Percentiles rank a stretch among this genome's conserved stretches.
These are phyloP conservation scores for Aphis gossypii DNA, from an alignment of 1,140 invertebrate genomes.

Conservation along the genomic window DNA sequence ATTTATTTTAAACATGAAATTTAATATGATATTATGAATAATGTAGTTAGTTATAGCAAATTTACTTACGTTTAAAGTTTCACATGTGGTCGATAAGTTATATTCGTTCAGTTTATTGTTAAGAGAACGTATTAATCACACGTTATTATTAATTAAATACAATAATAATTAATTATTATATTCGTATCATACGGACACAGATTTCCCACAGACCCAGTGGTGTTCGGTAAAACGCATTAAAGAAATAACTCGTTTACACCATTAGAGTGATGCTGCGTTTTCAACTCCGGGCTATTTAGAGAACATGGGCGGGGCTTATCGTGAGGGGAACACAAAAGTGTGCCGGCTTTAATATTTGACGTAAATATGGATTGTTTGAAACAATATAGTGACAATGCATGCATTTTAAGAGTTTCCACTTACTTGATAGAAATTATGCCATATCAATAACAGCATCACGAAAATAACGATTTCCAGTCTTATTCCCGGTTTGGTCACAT, in stretches of 20 bases:
- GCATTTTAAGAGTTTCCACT: neutral
- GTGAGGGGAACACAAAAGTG: constrained; percentile 26
- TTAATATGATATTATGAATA: neutral
- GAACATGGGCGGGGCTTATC: constrained; percentile 48
- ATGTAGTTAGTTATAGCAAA: neutral
- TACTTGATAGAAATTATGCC: constrained; percentile 44
- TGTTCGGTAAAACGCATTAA: constrained; percentile 10
- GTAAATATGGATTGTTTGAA: constrained; percentile 26
- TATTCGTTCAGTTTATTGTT: neutral
- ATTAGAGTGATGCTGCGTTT: neutral
- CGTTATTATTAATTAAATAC: neutral
- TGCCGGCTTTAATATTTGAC: neutral
- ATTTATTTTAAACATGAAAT: neutral
- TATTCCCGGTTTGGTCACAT: neutral
- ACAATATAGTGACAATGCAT: neutral
- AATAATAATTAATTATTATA: neutral
- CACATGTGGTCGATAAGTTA: neutral
- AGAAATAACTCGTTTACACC: constrained; percentile 18
- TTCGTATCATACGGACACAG: neutral
- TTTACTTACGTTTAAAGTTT: neutral
- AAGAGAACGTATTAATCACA: neutral
- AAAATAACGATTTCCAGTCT: neutral
- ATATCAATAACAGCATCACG: constrained; percentile 32
- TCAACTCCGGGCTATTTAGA: constrained; percentile 49
- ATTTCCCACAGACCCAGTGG: neutral